phyloP scores from a whole-genome alignment of 2,888 invertebrate species.

The Andricus quercusramuli region DNA sequence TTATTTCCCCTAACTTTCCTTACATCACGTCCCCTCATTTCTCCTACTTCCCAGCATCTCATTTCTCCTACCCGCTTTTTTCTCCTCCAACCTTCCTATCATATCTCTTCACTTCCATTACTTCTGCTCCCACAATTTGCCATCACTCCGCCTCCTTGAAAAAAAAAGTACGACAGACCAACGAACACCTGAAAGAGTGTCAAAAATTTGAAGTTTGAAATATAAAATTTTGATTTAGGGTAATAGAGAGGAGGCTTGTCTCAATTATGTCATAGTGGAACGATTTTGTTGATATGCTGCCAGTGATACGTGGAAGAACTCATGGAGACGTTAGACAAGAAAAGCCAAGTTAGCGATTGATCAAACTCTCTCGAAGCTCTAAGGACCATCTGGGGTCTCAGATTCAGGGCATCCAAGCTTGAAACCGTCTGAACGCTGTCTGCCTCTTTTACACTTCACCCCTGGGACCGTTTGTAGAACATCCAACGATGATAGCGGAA shows the following conservation, averaged over 20 bases:
- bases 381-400: slow-evolving; percentile 32
- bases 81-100: no score
- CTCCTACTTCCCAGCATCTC: no score
- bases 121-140: no score
- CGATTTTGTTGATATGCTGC: slow-evolving; percentile 13
- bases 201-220: not conserved
- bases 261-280: slow-evolving; percentile 4
- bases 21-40: no score
- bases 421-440: slow-evolving; percentile 31
- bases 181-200: no score
- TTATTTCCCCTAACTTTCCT: no score
- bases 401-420: slow-evolving; percentile 34
- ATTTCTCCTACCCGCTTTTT: no score
- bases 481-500: slow-evolving; percentile 37
- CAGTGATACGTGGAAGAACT: slow-evolving; percentile 14
- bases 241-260: not conserved
- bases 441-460: slow-evolving; percentile 27
- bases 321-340: not conserved
- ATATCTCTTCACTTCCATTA: no score
- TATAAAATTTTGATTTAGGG: not conserved
- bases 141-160: no score
- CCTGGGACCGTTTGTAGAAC: slow-evolving; percentile 33
- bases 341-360: slow-evolving; percentile 40
- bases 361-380: slow-evolving; percentile 39
- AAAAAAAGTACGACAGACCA: no score